Percentiles rank a stretch among this genome's conserved stretches.
Conservation (phyloP, 2,113 vertebrate species). For the Muntiacus reevesi region DNA sequence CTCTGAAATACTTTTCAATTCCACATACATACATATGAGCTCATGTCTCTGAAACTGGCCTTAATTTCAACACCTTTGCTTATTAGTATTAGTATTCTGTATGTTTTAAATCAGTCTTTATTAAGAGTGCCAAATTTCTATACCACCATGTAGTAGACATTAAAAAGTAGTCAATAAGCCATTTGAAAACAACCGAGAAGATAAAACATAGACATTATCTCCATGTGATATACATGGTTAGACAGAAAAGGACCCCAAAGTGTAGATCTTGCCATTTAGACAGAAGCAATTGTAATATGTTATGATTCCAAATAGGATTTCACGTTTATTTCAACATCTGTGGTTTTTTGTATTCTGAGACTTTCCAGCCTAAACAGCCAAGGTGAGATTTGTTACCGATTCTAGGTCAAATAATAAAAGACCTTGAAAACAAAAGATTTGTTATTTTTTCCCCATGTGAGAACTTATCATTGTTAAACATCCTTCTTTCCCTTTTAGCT, state of each 20-base stretch:
- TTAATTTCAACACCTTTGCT: constrained; percentile 51
- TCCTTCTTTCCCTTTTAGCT: constrained; percentile 36
- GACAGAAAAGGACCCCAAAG: not conserved
- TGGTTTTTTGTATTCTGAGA: constrained; percentile 56
- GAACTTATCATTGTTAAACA: constrained; percentile 39
- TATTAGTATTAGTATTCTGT: constrained; percentile 58
- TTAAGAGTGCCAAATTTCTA: constrained; percentile 20
- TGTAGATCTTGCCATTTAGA: not conserved
- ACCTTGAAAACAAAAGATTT: constrained; percentile 46
- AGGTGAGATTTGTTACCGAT: constrained; percentile 45
- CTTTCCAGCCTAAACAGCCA: constrained; percentile 39
- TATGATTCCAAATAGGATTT: constrained; percentile 38
- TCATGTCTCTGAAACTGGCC: not conserved
- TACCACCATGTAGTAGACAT: not conserved
- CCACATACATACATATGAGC: not conserved
- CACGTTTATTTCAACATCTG: constrained; percentile 38
- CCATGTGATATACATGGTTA: not conserved
- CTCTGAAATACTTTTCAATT: not conserved
- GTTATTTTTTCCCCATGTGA: not conserved
- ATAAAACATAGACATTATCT: constrained; percentile 38
- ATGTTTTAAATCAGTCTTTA: constrained; percentile 49
- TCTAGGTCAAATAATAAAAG: constrained; percentile 63
- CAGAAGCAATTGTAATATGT: not conserved
- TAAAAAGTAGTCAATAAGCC: constrained; percentile 42
- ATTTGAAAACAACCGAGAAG: constrained; percentile 37